Evolutionary conservation across 2,888 invertebrate species (phyloP), one percentile per base, ranked within the genome.

Genomic region (Lamellibrachia satsuma): DNA sequence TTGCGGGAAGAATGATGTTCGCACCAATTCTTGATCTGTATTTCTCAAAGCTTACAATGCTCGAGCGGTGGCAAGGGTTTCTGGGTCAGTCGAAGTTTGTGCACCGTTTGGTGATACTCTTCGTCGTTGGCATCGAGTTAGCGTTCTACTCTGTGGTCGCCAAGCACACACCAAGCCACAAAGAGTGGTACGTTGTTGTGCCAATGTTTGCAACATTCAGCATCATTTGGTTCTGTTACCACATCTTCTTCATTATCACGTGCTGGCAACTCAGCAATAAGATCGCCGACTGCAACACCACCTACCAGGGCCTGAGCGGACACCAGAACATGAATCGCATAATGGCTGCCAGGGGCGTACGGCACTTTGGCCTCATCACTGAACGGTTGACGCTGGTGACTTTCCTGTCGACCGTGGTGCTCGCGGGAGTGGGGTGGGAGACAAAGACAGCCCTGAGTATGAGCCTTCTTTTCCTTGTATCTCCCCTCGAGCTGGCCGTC

Each of bases 171-270:
- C 94, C 95, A n/a, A 94, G 93, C 92, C 96, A 96, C 93, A 96
- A 96, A 93, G 96, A 96, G 93, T 96, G 96, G 96, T 96, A 95
- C 94, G 95, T 96, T 39, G 96, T 96, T 1, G 95, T 96, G 60
- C 96, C 96, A n/a, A 91, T 96, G 39, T 96, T 95, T 93, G 93
- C 94, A 27, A 94, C 94, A 3, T 95, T 95, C 93, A 95, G 95
- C 6, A 91, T 95, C 1, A 60, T 96, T 22, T 96, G 96, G 96
- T 93, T 96, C 52, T 94, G 95, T 92, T 95, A 95, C 92, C 96
- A 96, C 93, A 92, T 96, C 6, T 94, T 96, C 15, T 95, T 95
- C 92, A 93, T 96, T 57, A 94, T 96, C n/a, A 95, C 95, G 4
- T 95, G 94, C 91, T 96, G 96, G 96, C 95, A 95, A 93, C 94